phyloP scores from a whole-genome alignment of 2,113 vertebrate species.

The Antechinus stuartii region DNA sequence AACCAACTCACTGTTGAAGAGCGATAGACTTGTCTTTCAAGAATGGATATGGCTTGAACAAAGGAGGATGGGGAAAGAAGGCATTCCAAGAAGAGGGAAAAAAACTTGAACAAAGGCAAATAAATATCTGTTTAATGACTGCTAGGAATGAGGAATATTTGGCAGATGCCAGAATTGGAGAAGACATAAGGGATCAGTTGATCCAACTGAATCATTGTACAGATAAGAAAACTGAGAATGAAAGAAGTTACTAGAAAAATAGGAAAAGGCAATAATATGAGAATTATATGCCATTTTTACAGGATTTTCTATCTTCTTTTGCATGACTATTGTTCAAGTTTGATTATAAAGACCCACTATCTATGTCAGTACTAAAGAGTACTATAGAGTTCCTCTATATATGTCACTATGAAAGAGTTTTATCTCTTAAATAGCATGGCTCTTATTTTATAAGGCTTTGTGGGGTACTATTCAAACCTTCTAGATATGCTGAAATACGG shows the following conservation, averaged over 20 bases:
- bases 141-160: background rate
- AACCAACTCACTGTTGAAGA: too few species aligned
- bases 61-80: background rate
- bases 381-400: background rate
- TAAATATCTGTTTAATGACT: background rate
- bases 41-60: background rate
- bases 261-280: background rate
- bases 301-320: background rate
- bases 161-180: background rate
- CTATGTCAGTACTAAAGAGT: background rate
- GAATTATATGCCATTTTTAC: background rate
- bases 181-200: background rate
- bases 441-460: background rate
- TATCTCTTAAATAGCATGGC: background rate
- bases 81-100: background rate
- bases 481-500: background rate
- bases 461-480: background rate
- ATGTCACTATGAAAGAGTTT: background rate
- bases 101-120: background rate
- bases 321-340: background rate
- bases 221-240: background rate
- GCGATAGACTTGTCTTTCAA: background rate
- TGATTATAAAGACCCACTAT: background rate
- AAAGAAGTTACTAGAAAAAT: background rate
- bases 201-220: background rate